Percentiles rank a stretch among this genome's conserved stretches.
phyloP scores from a whole-genome alignment of 2,113 vertebrate species.

The Globicephala melas region DNA sequence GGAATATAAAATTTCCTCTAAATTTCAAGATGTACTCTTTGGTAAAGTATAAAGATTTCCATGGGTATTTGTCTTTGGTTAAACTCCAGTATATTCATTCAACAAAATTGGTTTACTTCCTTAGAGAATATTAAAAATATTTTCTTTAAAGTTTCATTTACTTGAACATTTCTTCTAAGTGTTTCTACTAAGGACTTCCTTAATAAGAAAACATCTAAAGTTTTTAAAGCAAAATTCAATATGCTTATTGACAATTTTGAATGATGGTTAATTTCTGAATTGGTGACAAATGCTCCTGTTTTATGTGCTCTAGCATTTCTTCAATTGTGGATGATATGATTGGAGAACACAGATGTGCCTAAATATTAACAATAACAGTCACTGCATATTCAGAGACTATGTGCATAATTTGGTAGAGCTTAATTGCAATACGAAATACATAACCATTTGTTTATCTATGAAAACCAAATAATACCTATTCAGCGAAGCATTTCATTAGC shows the following conservation, averaged over 20 bases:
- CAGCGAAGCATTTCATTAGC: conserved; percentile 60
- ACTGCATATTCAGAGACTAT: conserved; percentile 40
- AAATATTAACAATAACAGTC: conserved; percentile 68
- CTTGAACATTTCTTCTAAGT: background rate
- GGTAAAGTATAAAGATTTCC: background rate
- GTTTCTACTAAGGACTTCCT: conserved; percentile 39
- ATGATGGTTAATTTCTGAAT: conserved; percentile 65
- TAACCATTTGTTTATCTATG: conserved; percentile 47
- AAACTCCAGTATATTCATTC: background rate
- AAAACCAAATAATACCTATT: conserved; percentile 32
- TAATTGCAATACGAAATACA: conserved; percentile 54
- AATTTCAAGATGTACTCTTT: background rate
- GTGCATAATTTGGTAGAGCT: conserved; percentile 27
- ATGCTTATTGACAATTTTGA: conserved; percentile 63
- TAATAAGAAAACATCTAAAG: conserved; percentile 40
- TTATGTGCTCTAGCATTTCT: conserved; percentile 40
- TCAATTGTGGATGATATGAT: conserved; percentile 53
- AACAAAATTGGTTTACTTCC: conserved; percentile 8
- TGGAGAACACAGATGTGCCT: conserved; percentile 68
- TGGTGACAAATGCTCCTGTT: conserved; percentile 45
- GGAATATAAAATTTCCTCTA: background rate
- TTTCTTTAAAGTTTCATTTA: conserved; percentile 19
- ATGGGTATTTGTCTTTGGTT: background rate
- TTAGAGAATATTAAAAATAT: conserved; percentile 29
- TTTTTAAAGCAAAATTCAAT: conserved; percentile 45